Evolutionary conservation across 2,113 vertebrate species (phyloP).

Genomic region (Empidonax alnorum): DNA sequence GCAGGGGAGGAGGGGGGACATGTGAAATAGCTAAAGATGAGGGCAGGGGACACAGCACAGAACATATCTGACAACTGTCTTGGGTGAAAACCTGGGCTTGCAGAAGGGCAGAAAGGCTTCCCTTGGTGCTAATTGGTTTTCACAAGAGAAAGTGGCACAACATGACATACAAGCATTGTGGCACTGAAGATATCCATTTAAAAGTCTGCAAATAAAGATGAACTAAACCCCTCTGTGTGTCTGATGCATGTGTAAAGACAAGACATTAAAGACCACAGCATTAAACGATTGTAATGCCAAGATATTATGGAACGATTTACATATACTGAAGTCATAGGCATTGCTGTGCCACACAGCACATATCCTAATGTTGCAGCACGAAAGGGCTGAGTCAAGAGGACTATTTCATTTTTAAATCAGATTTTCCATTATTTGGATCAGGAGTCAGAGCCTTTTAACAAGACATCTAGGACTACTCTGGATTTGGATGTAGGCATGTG

Average conservation of each 20-base stretch:
- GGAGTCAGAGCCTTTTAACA: not conserved
- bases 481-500: not conserved
- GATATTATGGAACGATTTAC: not conserved
- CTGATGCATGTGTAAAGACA: not conserved
- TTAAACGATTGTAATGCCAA: not conserved
- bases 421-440: constrained; percentile 20
- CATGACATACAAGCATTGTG: not conserved
- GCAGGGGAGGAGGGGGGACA: rapidly evolving
- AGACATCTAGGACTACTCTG: not conserved
- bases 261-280: not conserved
- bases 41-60: not conserved
- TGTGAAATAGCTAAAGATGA: not conserved
- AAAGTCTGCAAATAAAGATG: not conserved
- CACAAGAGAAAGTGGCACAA: not conserved
- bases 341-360: not conserved
- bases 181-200: not conserved
- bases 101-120: not conserved
- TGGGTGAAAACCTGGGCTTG: not conserved
- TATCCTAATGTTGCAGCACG: not conserved
- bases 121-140: not conserved
- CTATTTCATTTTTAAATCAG: not conserved
- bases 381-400: not conserved
- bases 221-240: not conserved
- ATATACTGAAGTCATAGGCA: not conserved
- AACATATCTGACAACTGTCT: not conserved